Evolutionary conservation across 2,888 invertebrate species (phyloP), one percentile per base, ranked within the genome.

Genomic region (Lathronympha strigana): DNA sequence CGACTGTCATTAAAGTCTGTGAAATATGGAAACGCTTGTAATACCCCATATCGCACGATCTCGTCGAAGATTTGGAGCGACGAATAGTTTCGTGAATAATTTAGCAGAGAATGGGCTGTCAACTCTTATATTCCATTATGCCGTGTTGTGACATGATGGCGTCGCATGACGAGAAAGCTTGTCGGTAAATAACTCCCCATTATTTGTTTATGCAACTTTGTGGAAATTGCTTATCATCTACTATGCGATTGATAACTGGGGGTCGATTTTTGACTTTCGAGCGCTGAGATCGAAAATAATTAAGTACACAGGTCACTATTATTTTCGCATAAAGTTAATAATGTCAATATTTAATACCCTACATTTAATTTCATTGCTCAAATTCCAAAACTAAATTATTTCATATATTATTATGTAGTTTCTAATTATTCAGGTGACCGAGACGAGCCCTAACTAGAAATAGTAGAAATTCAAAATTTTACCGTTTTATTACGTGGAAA

Each of bases 31-130:
- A 83, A 82, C 82, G 79, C 66, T 75, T 78, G 82, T 86, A 87
- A 88, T 88, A 86, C 77, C 81, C 83, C 87, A 79, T 88, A 89
- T 89, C 89, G 80, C 78, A 76, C 80, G 81, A 90, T 90, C 90
- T 87, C 78, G 68, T 68, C 77, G 73, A 79, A 84, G 83, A 88
- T 89, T 84, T 86, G 77, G 84, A 86, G 85, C 86, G 86, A 76
- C 84, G 84, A 87, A 86, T 84, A 82, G 79, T 84, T 85, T 86
- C 87, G 88, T 91, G 88, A 87, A 90, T 88, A 90, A 90, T 90
- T 90, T 87, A 86, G 83, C 82, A 85, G 78, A 88, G 87, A 87
- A 88, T 87, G 84, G 84, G 73, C 83, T 86, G 87, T 79, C 86
- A 87, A 86, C 82, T 83, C 78, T 82, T 84, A 81, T 84, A 81